Conservation (phyloP, 2,797 vertebrate genomes). For the Ptychadena robeensis region DNA sequence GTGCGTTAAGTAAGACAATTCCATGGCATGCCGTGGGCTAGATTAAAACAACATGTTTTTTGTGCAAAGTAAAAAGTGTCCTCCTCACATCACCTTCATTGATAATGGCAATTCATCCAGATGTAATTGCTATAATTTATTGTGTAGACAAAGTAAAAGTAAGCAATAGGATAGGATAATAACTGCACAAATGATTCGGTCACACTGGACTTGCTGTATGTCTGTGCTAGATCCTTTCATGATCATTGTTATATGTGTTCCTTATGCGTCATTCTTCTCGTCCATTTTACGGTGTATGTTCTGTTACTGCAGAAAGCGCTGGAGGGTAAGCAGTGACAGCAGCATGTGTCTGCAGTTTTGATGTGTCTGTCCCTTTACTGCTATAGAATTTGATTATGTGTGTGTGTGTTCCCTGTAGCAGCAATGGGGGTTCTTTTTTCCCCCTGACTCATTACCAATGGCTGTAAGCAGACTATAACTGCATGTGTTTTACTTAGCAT, state of each 20-base stretch:
- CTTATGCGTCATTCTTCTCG: constrained; percentile 29
- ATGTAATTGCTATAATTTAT: too few species aligned
- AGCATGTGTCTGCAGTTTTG: constrained; percentile 55
- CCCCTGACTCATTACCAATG: background rate
- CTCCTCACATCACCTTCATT: too few species aligned
- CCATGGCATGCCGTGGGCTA: too few species aligned
- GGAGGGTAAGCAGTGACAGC: constrained; percentile 50
- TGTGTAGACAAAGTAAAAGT: too few species aligned
- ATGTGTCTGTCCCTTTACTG: constrained; percentile 17
- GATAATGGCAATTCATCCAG: too few species aligned
- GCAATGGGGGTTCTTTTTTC: background rate
- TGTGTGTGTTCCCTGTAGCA: background rate
- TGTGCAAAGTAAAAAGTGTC: too few species aligned
- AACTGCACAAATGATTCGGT: background rate
- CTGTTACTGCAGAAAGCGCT: constrained; percentile 34
- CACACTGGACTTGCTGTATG: background rate
- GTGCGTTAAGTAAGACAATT: too few species aligned
- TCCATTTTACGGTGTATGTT: background rate
- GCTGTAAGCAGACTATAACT: background rate
- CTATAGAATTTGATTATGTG: background rate
- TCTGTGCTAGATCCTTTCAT: background rate
- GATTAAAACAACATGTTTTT: too few species aligned
- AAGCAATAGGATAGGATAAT: background rate
- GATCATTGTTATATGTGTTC: background rate
- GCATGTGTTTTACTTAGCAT: constrained; percentile 33